Evolutionary conservation across 2,888 invertebrate species (phyloP), one percentile per base, ranked within the genome.

Genomic region (Marronus borbonicus): DNA sequence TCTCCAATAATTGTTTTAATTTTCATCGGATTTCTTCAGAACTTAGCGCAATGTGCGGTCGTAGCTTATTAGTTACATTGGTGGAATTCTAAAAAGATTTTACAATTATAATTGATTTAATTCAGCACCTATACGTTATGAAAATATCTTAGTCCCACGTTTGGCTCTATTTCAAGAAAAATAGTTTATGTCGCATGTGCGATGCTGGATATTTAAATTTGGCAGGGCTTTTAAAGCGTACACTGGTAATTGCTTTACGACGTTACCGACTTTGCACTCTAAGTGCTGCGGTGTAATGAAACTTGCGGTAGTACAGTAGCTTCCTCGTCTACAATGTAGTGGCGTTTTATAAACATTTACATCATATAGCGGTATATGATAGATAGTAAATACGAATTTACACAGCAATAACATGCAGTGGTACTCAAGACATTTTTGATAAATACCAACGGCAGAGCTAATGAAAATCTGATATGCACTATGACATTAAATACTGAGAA

Each of bases 191-290:
- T 68, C 3, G 60, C 60, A 68, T 39, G 17, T 65, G n/a, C 12
- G 28, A 65, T 65, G 65, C 36, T 36, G 39, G 44, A 20, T 68
- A 68, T 68, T 68, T 68, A 68, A 44, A 68, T 68, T 68, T 68
- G 49, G 49, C 49, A 68, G 49, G 24, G 24, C 31, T 65, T 68
- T 65, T 68, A 68, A 68, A 68, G 28, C 49, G 20, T 20, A 44
- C 20, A 49, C 49, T 49, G 49, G 44, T 68, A 68, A 68, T 68
- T 49, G 66, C 66, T 49, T 44, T 68, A 44, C 36, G 66, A 17
- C 20, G 44, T 68, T 68, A 49, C 49, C 3, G 14, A 12, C 66
- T 3, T 24, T 68, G 1, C 12, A 14, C 49, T 68, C n/a, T 68
- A 24, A 68, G 50, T 68, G 66, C 66, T 1, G 66, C 66, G 2